Evolutionary conservation across 2,888 invertebrate species (phyloP).

Genomic region (Eristalinus sepulchralis): DNA sequence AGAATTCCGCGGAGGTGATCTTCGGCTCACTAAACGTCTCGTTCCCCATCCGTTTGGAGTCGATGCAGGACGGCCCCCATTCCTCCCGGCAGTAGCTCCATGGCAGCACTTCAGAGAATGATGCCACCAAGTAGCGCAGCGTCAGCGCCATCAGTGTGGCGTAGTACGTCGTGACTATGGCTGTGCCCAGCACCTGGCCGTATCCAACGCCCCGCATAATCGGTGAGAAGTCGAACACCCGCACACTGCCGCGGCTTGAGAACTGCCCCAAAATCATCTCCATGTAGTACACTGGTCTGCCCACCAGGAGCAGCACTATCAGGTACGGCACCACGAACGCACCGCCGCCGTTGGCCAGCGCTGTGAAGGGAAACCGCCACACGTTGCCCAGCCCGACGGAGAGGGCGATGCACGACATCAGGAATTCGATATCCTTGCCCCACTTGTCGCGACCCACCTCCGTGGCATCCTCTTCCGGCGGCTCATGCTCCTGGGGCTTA

Average conservation of each 20-base stretch:
- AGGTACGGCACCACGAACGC: conserved; percentile 86
- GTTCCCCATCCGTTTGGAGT: conserved; percentile 45
- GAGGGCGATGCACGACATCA: conserved; percentile 83
- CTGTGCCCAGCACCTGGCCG: conserved; percentile 83
- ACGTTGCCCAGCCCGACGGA: conserved; percentile 86
- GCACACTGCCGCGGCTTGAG: conserved; percentile 86
- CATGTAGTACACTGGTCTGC: conserved; percentile 87
- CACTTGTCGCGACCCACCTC: conserved; percentile 80
- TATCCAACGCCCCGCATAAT: conserved; percentile 86
- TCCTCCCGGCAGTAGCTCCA: conserved; percentile 42
- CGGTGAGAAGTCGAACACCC: conserved; percentile 85
- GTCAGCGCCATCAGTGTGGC: conserved; percentile 86
- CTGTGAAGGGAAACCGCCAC: conserved; percentile 86
- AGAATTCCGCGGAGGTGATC: conserved; percentile 80
- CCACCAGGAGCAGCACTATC: conserved; percentile 84
- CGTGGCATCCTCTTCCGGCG: neutral
- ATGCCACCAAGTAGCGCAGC: conserved; percentile 84
- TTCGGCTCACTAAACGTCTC: conserved; percentile 49
- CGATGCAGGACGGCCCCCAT: conserved; percentile 30
- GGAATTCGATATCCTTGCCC: conserved; percentile 84
- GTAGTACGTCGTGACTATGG: conserved; percentile 85
- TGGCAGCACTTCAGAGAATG: conserved; percentile 81
- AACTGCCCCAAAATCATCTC: conserved; percentile 89
- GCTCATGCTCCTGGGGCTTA: neutral
- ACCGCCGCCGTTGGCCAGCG: conserved; percentile 86